Conservation (phyloP, 2,113 vertebrate genomes). For the Ctenomys sociabilis region DNA sequence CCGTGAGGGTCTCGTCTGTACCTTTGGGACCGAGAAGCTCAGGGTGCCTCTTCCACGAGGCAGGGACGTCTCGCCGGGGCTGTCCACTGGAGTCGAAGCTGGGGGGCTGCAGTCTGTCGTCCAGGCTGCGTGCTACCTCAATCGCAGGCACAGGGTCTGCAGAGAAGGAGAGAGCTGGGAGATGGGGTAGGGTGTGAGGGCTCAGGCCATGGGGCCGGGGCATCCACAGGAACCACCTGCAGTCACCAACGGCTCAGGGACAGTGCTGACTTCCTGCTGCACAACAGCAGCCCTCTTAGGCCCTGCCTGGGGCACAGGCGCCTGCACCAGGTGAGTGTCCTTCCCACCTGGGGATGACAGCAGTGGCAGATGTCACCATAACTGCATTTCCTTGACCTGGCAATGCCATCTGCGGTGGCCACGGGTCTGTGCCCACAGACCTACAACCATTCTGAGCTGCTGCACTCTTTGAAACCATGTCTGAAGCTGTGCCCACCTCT, state of each 20-base stretch:
- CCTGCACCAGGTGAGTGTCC: neutral
- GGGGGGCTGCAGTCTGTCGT: slow-evolving; percentile 92
- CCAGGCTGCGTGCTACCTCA: slow-evolving; percentile 92
- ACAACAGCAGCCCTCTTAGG: neutral
- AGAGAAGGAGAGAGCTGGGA: neutral
- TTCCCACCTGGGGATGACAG: neutral
- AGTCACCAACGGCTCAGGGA: fast-evolving
- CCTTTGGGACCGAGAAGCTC: slow-evolving; percentile 90
- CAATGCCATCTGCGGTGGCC: neutral
- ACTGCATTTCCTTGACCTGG: neutral
- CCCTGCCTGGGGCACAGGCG: neutral
- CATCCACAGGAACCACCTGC: neutral
- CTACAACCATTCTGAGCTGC: neutral
- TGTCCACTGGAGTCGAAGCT: slow-evolving; percentile 86
- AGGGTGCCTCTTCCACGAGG: slow-evolving; percentile 91
- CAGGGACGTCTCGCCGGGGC: slow-evolving; percentile 88
- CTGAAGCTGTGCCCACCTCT: too few relatives aligned
- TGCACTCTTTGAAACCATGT: neutral
- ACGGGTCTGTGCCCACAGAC: neutral
- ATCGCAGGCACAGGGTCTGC: slow-evolving; percentile 93
- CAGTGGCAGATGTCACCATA: neutral
- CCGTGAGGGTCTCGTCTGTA: slow-evolving; percentile 65
- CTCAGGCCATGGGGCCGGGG: neutral
- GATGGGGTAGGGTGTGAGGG: too few relatives aligned
- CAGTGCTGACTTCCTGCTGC: neutral